Evolutionary conservation across 30 jellyfish, hydroid and myxozoan genomes (phyloP), one percentile per base, ranked within the genome.

Genomic region (Sanderia malayensis): DNA sequence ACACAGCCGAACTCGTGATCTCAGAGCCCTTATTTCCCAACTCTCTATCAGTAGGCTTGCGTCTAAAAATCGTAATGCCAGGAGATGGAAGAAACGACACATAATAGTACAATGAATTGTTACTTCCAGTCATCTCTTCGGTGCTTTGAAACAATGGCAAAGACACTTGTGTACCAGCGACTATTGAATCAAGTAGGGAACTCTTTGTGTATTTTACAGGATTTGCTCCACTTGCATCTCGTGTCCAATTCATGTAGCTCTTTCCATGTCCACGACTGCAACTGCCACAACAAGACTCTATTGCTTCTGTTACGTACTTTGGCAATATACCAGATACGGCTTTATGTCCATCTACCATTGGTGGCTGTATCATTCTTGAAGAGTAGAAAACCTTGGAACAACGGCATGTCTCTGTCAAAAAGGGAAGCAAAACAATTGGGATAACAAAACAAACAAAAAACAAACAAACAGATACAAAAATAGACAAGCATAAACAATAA

Each of bases 251-350:
- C 9, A 75, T 58, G 1, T 44, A 29, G 20, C 72, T 75, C 53
- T 25, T 19, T 0, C 87, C 87, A 29, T 75, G 87, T 0, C 69
- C 65, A 11, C 79, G 60, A 0, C 72, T 58, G 79, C 87, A 75
- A 45, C 61, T 75, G 6, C 79, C 87, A 46, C 87, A 27, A 79
- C 64, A 49, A 2, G 27, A 9, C 24, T 49, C 7, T 24, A 49
- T 24, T 19, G 64, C 64, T 18, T 49, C 64, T 9, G 8, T 24
- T 2, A 49, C 27, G 64, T 49, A 49, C 18, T 49, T 49, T 7
- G 64, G 64, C 27, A 49, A 19, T 15, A 49, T 49, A 49, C 64
- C 64, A 19, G 64, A 4, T 49, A 24, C 64, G 18, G 2, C 18
- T 9, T 49, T 4, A 18, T 4, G 18, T 15, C 64, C 64, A 19